Evolutionary conservation across 2,888 invertebrate species (phyloP).

Genomic region (Acronicta leporina): DNA sequence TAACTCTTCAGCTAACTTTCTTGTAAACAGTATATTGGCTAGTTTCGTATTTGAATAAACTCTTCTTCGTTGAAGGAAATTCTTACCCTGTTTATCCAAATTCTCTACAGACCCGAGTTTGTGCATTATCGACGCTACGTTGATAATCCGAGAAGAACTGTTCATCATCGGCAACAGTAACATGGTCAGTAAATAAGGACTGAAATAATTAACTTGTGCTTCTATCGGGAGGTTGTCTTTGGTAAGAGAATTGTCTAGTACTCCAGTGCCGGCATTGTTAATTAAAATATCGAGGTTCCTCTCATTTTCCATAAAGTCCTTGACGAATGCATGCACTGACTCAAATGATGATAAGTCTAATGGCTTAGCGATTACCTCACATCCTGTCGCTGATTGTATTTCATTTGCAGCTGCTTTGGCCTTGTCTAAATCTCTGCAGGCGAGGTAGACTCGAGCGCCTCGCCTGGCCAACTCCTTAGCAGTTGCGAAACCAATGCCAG

Average conservation of each 20-base stretch:
- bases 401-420: conserved; percentile 83
- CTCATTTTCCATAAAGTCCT: conserved; percentile 92
- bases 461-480: conserved; percentile 78
- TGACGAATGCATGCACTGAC: conserved; percentile 93
- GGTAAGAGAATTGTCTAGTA: conserved; percentile 90
- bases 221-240: conserved; percentile 95
- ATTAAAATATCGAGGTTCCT: conserved; percentile 92
- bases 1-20: conserved; percentile 91
- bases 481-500: conserved; percentile 73
- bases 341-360: conserved; percentile 92
- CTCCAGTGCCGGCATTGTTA: conserved; percentile 95
- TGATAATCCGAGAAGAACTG: conserved; percentile 92
- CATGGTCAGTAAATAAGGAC: conserved; percentile 96
- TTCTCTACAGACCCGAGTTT: conserved; percentile 90
- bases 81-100: conserved; percentile 90
- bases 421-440: conserved; percentile 79
- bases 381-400: conserved; percentile 90
- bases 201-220: conserved; percentile 96
- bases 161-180: conserved; percentile 93
- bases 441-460: conserved; percentile 87
- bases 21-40: conserved; percentile 92
- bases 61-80: conserved; percentile 80
- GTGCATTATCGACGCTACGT: conserved; percentile 93
- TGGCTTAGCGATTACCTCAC: conserved; percentile 91
- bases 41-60: conserved; percentile 92